Conservation (phyloP, 2,797 vertebrate genomes). For the Myotis vivesi region DNA sequence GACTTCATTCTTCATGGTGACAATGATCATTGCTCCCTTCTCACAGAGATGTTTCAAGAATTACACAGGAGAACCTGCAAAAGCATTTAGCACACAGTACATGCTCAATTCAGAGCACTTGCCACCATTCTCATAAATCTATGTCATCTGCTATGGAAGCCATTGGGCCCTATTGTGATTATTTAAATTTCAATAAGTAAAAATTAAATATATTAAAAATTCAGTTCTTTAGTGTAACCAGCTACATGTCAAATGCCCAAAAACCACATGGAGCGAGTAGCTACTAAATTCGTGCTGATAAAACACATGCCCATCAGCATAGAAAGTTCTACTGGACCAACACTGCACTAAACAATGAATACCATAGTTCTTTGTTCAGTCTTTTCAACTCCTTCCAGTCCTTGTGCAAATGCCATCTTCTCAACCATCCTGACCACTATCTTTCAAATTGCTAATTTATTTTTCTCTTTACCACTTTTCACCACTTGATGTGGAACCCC, state of each 20-base stretch:
- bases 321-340: not conserved
- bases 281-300: not conserved
- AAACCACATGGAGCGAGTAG: not conserved
- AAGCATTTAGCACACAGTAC: not conserved
- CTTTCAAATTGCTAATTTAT: not conserved
- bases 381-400: not conserved
- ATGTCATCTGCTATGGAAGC: not conserved
- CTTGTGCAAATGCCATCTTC: not conserved
- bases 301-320: not conserved
- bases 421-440: not conserved
- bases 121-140: not conserved
- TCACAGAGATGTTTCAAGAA: not conserved
- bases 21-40: not conserved
- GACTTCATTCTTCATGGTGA: not conserved
- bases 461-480: constrained; percentile 28
- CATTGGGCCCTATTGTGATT: not conserved
- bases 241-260: not conserved
- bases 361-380: not conserved
- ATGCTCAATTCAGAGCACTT: not conserved
- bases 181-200: not conserved
- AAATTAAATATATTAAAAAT: not conserved
- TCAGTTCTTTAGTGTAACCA: not conserved
- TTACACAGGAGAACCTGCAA: not conserved
- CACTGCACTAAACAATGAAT: not conserved
- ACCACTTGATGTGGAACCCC: not conserved